phyloP scores from a whole-genome alignment of 2,888 invertebrate genomes.

The Glyphotaelius pellucidus region DNA sequence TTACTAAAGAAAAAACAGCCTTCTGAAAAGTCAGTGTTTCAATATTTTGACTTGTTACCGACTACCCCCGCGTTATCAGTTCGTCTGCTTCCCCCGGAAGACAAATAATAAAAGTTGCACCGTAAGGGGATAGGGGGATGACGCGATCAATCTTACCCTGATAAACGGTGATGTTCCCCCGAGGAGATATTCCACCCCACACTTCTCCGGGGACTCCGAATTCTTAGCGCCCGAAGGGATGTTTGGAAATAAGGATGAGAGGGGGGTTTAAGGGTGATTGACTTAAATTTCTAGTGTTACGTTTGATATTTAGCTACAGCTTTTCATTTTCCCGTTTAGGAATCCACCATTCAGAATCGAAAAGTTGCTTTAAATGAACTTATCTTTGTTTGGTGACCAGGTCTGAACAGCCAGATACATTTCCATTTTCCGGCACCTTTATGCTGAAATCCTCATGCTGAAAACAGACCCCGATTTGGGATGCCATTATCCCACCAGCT shows the following conservation, averaged over 20 bases:
- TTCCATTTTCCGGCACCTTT: too few species aligned
- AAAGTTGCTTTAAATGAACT: too few species aligned
- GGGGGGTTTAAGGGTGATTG: neutral
- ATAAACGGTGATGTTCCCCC: conserved; percentile 17
- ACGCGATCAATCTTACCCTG: conserved; percentile 7
- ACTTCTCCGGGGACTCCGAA: neutral
- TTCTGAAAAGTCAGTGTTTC: neutral
- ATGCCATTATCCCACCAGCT: too few species aligned
- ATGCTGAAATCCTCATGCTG: too few species aligned
- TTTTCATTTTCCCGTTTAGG: too few species aligned
- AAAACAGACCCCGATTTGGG: too few species aligned
- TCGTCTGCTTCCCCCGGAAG: neutral
- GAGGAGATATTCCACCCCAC: conserved; percentile 15
- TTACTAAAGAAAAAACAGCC: neutral
- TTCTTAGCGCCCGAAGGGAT: conserved; percentile 18
- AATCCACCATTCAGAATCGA: too few species aligned
- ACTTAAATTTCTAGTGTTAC: neutral
- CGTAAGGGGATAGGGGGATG: conserved; percentile 7
- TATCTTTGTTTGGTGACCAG: too few species aligned
- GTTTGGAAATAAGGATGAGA: neutral
- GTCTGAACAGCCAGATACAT: too few species aligned
- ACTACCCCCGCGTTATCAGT: neutral
- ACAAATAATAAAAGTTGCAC: neutral
- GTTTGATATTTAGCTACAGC: neutral
- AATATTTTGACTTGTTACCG: neutral